These are phyloP conservation scores for Colossoma macropomum DNA, from an alignment of 2,113 vertebrate species.

Conservation along the genomic window DNA sequence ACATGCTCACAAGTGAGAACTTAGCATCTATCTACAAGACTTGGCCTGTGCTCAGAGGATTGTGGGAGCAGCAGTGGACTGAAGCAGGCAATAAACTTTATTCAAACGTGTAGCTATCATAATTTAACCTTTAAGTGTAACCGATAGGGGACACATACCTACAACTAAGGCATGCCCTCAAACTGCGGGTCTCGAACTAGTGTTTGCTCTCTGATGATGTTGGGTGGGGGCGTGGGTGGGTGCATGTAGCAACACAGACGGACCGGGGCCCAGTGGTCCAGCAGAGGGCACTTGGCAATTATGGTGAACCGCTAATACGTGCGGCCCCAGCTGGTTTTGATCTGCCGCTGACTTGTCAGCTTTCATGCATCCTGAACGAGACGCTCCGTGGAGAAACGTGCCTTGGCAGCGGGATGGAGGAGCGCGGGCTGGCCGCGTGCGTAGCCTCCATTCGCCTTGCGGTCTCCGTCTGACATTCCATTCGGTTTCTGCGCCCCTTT, in stretches of 20 bases:
- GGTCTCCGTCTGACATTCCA: conserved; percentile 65
- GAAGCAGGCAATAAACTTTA: too few species aligned
- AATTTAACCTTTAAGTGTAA: neutral
- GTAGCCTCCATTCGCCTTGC: conserved; percentile 66
- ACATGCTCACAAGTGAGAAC: too few species aligned
- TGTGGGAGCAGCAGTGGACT: too few species aligned
- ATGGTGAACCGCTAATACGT: conserved; percentile 68
- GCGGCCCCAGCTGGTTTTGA: conserved; percentile 73
- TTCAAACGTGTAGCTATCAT: too few species aligned
- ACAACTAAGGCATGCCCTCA: neutral
- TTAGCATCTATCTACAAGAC: too few species aligned
- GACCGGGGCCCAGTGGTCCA: neutral
- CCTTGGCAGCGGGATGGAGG: conserved; percentile 62
- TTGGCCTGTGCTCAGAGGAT: too few species aligned
- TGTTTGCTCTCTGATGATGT: neutral
- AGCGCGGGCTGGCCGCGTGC: conserved; percentile 47
- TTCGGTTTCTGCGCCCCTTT: conserved; percentile 61
- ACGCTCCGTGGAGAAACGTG: conserved; percentile 64
- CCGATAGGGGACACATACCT: neutral
- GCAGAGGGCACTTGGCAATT: conserved; percentile 71
- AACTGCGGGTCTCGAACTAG: neutral
- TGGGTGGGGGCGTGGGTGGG: conserved; percentile 1
- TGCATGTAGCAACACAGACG: conserved; percentile 51
- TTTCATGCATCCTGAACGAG: conserved; percentile 72
- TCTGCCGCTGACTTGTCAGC: conserved; percentile 74